Conservation (phyloP, 2,888 invertebrate genomes). For the Aquatica leii region DNA sequence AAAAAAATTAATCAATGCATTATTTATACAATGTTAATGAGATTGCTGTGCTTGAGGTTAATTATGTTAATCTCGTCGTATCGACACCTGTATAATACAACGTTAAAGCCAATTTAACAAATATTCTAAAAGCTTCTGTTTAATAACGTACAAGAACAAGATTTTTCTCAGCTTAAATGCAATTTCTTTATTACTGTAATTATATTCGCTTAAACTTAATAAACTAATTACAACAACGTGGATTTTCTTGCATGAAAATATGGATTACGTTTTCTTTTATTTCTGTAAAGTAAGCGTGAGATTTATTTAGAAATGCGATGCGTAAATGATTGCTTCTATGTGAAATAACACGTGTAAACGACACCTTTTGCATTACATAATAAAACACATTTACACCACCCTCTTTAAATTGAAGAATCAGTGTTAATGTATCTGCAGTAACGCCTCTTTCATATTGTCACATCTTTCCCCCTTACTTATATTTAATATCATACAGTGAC, state of each 20-base stretch:
- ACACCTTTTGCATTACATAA: conserved; percentile 42
- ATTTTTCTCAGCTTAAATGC: conserved; percentile 14
- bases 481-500: conserved; percentile 21
- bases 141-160: conserved; percentile 12
- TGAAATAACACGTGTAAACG: conserved; percentile 42
- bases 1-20: too few species aligned
- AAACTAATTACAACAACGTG: conserved; percentile 17
- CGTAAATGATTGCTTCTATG: conserved; percentile 19
- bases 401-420: conserved; percentile 33
- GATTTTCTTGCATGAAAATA: too few species aligned
- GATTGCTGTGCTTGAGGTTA: conserved; percentile 1
- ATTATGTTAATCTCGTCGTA: conserved; percentile 13
- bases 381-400: conserved; percentile 42
- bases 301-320: too few species aligned
- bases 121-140: conserved; percentile 19
- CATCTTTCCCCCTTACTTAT: conserved; percentile 32
- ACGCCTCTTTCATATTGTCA: conserved; percentile 37
- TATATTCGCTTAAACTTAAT: conserved; percentile 27
- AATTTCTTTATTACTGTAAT: conserved; percentile 30
- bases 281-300: too few species aligned
- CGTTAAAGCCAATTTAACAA: conserved; percentile 22
- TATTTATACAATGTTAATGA: too few species aligned
- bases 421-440: conserved; percentile 32
- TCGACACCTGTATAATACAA: conserved; percentile 14
- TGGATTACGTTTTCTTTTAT: too few species aligned